Evolutionary conservation across 2,113 vertebrate genomes (phyloP), one percentile per base, ranked within the genome.

Genomic region (Scartelaos histophorus): DNA sequence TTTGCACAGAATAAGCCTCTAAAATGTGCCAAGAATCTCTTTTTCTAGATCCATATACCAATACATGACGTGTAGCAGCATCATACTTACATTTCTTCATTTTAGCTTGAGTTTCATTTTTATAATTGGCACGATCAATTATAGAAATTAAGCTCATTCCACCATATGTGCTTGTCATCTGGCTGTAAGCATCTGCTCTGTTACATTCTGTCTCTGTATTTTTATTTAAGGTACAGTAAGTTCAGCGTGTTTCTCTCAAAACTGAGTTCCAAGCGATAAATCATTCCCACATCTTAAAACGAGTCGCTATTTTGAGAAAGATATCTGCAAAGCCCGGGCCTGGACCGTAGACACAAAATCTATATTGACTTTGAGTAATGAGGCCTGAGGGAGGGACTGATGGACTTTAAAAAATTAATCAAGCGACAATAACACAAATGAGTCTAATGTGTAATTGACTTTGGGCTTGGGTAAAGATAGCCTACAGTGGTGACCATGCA

Each of bases 131-230:
- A 29, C 29, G 29, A 29, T 29, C 29, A 29, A 29, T 29, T 29
- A 29, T 29, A 29, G 29, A 29, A 29, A 29, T 29, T 29, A 3
- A 15, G 19, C 4, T 60, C 21, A 13, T 34, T 58, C 24, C 38
- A 21, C 58, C 73, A 58, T 58, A 22, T 67, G 60, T 34, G 45
- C 38, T 0, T 21, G 17, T 70, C 67, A 17, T 70, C 58, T 61
- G 53, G 13, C 46, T 69, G 62, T 3, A 21, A 38, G 15, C 66
- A 53, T 51, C 64, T 73, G 64, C 13, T 25, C 60, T 19, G 43
- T 43, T 49, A 60, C 11, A 34, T 45, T 57, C n/a, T 66, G 43
- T 61, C 66, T 29, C 43, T 65, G 15, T 49, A 49, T 51, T 64
- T 64, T 43, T 38, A 64, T n/a, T 64, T 47, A 38, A 46, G 15